phyloP scores from a whole-genome alignment of 2,113 vertebrate genomes.

The Grallaria varia region DNA sequence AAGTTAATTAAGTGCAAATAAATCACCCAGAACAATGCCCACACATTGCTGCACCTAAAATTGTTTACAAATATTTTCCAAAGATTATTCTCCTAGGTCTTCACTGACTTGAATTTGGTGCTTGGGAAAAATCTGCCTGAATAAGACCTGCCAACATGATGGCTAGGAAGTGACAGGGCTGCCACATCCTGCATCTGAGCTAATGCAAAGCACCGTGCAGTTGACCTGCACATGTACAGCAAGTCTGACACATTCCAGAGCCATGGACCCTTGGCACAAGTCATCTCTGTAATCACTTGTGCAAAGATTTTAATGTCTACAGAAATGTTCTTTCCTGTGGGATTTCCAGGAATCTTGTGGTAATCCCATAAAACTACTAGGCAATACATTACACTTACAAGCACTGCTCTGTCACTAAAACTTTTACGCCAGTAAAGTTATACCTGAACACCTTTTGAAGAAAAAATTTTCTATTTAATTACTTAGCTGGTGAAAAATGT shows the following conservation, averaged over 20 bases:
- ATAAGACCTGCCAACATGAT: background rate
- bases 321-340: background rate
- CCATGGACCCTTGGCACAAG: background rate
- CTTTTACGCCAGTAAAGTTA: background rate
- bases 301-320: background rate
- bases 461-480: background rate
- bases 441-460: background rate
- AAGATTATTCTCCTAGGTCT: background rate
- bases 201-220: background rate
- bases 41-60: background rate
- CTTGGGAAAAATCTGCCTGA: background rate
- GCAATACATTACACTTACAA: background rate
- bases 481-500: background rate
- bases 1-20: background rate
- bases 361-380: background rate
- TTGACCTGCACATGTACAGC: background rate
- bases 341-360: background rate
- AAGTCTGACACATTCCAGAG: background rate
- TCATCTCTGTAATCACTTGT: background rate
- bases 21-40: background rate
- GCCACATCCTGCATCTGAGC: background rate
- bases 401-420: background rate
- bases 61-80: background rate
- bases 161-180: background rate
- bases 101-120: background rate